Base-by-base conservation (phyloP, 2,113 vertebrate species). In the Oryzias melastigma region DNA sequence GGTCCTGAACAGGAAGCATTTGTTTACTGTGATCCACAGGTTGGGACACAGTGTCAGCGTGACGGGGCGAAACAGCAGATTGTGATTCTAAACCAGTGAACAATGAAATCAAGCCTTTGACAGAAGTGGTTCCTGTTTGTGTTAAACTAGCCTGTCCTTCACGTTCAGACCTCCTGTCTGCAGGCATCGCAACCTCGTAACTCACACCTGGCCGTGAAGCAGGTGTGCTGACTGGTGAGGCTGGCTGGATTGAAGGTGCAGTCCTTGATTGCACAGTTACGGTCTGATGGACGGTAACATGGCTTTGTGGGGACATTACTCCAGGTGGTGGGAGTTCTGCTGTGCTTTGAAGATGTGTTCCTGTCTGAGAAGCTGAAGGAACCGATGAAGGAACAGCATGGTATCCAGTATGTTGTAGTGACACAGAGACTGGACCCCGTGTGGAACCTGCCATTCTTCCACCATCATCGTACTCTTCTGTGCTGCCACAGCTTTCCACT, bases 41-140 rank as follows among this genome's bases (percentile, higher is more conserved):
- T 67, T 15, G 66, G 18, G 51, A 53, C 27, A 29, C 40, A 69
- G 1, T 46, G 14, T 29, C 56, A 62, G 43, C 16, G 10, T 54
- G 42, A 0, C 57, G 62, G 3, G 68, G 24, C 0, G 2, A 52
- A 24, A 43, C 41, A 62, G 50, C 40, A 0, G 52, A 8, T 12
- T 75, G 62, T 40, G 78, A 68, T 29, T 6, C 27, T 45, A 50
- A 12, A 29, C 47, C 75, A 75, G 67, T 78, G 66, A 87, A 89
- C 53, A 80, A 54, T 46, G 87, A 88, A 55, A 91, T 69, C 57
- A 91, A 78, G 40, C 83, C 68, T 62, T 82, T 86, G 46, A 88
- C 85, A 68, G 85, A 72, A 14, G 61, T 45, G 1, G 58, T 14
- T 62, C 20, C 81, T 68, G 62, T 10, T 75, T 58, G 51, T 66